Evolutionary conservation across 2,888 invertebrate species (phyloP).

Genomic region (Holacanthella duospinosa): DNA sequence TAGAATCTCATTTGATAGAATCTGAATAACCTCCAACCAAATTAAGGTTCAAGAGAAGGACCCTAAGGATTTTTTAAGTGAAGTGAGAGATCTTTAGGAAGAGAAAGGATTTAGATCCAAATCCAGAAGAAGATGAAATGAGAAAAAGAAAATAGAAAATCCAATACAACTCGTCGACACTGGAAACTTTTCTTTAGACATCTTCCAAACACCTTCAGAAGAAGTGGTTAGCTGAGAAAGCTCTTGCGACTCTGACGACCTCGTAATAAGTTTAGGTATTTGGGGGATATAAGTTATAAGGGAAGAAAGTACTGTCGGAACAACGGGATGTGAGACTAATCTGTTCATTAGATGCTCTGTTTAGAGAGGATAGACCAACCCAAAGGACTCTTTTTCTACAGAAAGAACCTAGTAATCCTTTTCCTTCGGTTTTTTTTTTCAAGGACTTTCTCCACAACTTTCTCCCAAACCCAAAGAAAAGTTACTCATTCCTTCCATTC

Average conservation of each 20-base stretch:
- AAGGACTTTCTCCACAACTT: not conserved
- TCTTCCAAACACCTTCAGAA: too few species aligned
- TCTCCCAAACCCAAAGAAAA: too few species aligned
- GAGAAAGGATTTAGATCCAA: not conserved
- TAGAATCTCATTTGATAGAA: not conserved
- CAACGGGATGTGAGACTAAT: conserved; percentile 17
- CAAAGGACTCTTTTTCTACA: not conserved
- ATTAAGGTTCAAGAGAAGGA: not conserved
- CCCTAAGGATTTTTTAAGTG: conserved; percentile 9
- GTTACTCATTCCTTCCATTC: not conserved
- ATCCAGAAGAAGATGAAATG: not conserved
- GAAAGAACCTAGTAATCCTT: conserved; percentile 17
- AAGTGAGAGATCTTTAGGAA: not conserved
- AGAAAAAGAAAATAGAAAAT: conserved; percentile 7
- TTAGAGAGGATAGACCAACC: conserved; percentile 10
- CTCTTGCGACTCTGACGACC: not conserved
- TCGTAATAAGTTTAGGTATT: not conserved
- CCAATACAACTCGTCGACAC: not conserved
- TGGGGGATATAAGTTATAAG: not conserved
- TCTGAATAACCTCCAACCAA: not conserved
- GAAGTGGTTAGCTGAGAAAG: too few species aligned
- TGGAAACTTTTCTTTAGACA: not conserved
- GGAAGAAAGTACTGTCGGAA: conserved; percentile 1
- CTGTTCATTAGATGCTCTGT: conserved; percentile 30
- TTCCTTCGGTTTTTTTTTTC: conserved; percentile 15